Percentiles rank a stretch among this genome's conserved stretches.
These are phyloP conservation scores for Scopus umbretta DNA, from an alignment of 2,113 vertebrate species.

Conservation along the genomic window DNA sequence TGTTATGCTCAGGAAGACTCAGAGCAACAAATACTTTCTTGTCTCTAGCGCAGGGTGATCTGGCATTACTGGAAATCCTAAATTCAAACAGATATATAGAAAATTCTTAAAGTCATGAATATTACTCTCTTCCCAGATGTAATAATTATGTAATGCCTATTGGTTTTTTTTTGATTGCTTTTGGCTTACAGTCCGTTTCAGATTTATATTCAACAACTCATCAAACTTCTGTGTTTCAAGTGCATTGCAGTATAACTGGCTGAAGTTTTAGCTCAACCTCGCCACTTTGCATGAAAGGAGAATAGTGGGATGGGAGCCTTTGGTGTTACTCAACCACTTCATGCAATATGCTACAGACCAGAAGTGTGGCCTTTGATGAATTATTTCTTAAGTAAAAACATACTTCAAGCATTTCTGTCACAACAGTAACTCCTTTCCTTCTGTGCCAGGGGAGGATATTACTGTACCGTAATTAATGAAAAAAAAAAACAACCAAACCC, in stretches of 20 bases:
- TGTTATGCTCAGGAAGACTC: neutral
- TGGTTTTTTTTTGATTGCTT: neutral
- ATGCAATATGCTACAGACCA: neutral
- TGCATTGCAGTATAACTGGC: neutral
- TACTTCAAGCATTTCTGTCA: neutral
- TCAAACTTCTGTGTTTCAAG: neutral
- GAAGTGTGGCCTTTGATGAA: neutral
- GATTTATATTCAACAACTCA: neutral
- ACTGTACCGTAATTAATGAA: neutral
- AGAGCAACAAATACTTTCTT: neutral
- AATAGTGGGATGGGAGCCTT: neutral
- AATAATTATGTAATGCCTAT: neutral
- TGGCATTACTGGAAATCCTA: neutral
- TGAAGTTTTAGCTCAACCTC: neutral
- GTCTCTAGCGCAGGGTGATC: neutral
- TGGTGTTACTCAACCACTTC: neutral
- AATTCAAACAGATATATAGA: neutral
- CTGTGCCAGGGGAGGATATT: neutral
- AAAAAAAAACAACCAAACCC: neutral
- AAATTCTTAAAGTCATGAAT: neutral
- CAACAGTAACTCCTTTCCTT: neutral
- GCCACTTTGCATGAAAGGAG: neutral
- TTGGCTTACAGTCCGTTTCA: neutral
- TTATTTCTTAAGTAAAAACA: neutral
- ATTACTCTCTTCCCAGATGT: neutral